These are phyloP conservation scores for Chrysolina americana DNA, from an alignment of 2,888 invertebrate genomes.

Conservation along the genomic window DNA sequence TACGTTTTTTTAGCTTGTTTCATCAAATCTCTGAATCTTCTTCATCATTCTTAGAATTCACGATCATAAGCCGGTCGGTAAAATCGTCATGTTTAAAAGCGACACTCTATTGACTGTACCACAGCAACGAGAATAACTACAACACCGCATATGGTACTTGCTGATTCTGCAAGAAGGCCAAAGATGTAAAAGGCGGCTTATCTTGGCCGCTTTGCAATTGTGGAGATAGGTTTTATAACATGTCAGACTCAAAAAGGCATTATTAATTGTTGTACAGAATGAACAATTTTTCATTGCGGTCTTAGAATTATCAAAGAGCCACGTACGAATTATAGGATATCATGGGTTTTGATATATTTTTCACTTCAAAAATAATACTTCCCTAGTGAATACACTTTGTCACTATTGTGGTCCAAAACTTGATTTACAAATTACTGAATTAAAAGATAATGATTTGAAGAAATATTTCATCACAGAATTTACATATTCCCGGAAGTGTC, in stretches of 20 bases:
- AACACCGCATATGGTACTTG: conserved; percentile 28
- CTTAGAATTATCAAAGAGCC: background rate
- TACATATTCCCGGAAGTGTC: too few species aligned
- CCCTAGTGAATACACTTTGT: too few species aligned
- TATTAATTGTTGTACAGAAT: conserved; percentile 18
- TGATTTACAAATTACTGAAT: too few species aligned
- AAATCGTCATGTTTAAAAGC: background rate
- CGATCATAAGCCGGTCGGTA: background rate
- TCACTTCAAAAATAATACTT: too few species aligned
- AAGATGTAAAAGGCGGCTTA: conserved; percentile 29
- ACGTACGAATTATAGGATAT: too few species aligned
- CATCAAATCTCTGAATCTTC: too few species aligned
- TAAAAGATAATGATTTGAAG: too few species aligned
- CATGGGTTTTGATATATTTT: too few species aligned
- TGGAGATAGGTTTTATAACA: conserved; percentile 25
- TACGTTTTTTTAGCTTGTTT: too few species aligned
- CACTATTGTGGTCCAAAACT: too few species aligned
- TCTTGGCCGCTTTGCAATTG: conserved; percentile 20
- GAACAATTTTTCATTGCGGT: conserved; percentile 18
- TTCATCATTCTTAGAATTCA: background rate
- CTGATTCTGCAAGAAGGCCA: conserved; percentile 21
- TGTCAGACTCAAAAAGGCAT: conserved; percentile 25
- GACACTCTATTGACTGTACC: conserved; percentile 17
- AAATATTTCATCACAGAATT: too few species aligned
- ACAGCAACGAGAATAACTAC: conserved; percentile 24